Conservation (phyloP, 2,113 vertebrate genomes). For the Lophotis ruficrista region DNA sequence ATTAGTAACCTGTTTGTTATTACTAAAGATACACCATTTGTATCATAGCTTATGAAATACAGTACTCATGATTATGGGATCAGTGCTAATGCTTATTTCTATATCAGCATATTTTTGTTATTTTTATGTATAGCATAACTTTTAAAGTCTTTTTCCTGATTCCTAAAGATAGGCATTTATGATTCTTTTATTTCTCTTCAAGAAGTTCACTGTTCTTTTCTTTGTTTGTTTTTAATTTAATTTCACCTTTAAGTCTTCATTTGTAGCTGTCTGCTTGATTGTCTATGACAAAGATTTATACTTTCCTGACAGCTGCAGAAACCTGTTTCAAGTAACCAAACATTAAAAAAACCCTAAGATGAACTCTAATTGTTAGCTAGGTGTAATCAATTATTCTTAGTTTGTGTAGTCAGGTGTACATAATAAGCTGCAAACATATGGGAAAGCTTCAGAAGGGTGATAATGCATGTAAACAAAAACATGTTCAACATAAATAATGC, state of each 20-base stretch:
- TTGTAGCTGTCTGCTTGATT: constrained; percentile 49
- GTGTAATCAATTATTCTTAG: constrained; percentile 76
- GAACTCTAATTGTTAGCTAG: constrained; percentile 59
- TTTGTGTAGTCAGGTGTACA: constrained; percentile 81
- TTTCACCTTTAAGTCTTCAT: constrained; percentile 63
- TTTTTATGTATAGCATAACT: not conserved
- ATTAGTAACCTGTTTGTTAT: not conserved
- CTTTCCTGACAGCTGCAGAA: constrained; percentile 43
- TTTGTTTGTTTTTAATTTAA: constrained; percentile 6
- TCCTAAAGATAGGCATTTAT: not conserved
- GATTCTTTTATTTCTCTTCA: not conserved
- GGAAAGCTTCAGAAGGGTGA: constrained; percentile 82
- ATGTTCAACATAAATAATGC: constrained; percentile 56
- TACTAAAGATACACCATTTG: not conserved
- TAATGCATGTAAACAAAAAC: constrained; percentile 77
- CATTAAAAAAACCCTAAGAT: constrained; percentile 43
- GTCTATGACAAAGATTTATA: constrained; percentile 54
- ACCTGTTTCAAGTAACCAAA: constrained; percentile 47
- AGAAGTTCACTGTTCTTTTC: not conserved
- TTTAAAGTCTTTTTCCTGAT: not conserved
- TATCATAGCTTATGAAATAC: not conserved
- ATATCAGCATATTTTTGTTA: not conserved
- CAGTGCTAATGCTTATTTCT: not conserved
- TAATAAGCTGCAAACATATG: constrained; percentile 81
- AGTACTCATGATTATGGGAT: not conserved